These are phyloP conservation scores for Jacana jacana DNA, from an alignment of 2,113 vertebrate genomes.

Conservation along the genomic window DNA sequence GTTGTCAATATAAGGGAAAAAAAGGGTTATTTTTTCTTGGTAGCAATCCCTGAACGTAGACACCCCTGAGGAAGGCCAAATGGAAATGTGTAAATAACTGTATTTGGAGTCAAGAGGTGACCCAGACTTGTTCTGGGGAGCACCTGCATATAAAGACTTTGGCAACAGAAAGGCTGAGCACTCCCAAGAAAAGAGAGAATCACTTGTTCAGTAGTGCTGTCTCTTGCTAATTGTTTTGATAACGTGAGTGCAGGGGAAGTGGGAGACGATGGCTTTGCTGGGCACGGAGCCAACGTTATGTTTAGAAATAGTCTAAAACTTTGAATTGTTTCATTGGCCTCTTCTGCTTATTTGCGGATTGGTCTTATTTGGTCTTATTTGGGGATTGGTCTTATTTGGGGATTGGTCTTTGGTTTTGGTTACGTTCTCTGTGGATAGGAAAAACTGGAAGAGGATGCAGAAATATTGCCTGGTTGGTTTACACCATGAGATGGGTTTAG, in stretches of 20 bases:
- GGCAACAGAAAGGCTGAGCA: not conserved
- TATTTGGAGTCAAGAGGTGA: not conserved
- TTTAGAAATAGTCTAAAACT: constrained; percentile 38
- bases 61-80: not conserved
- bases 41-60: not conserved
- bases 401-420: constrained; percentile 11
- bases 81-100: not conserved
- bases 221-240: constrained; percentile 39
- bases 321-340: constrained; percentile 30
- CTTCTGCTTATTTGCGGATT: constrained; percentile 3
- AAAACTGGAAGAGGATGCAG: constrained; percentile 28
- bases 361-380: too few relatives aligned
- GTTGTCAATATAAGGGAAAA: not conserved
- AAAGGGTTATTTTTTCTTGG: not conserved
- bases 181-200: not conserved
- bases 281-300: constrained; percentile 6
- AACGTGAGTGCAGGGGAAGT: constrained; percentile 22
- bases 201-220: not conserved
- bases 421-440: not conserved
- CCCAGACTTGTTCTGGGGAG: not conserved
- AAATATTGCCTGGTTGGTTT: constrained; percentile 26
- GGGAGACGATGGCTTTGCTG: constrained; percentile 23
- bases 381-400: constrained; percentile 8
- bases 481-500: not conserved
- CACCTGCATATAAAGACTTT: not conserved